Evolutionary conservation across 1,140 invertebrate species (phyloP).

Genomic region (Chironomus striatipennis): DNA sequence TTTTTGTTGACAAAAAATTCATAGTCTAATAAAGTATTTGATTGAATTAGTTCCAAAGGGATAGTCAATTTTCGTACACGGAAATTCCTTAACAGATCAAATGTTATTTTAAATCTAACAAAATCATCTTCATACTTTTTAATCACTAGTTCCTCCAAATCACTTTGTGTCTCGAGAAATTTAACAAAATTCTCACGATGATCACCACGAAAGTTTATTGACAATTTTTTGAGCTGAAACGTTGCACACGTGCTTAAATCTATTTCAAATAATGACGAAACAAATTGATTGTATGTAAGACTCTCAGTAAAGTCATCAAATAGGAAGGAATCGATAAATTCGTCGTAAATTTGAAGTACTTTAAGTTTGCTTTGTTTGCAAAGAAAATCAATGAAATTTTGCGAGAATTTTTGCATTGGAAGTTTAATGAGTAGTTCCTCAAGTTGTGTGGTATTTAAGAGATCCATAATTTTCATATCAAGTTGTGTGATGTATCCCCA

Average conservation of each 20-base stretch:
- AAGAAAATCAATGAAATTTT: not conserved
- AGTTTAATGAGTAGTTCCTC: not conserved
- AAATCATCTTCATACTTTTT: slow-evolving; percentile 10
- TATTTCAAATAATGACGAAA: slow-evolving; percentile 12
- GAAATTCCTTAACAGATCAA: not conserved
- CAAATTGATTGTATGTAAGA: slow-evolving; percentile 12
- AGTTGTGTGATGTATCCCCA: slow-evolving; percentile 17
- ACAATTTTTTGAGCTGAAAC: slow-evolving; percentile 10
- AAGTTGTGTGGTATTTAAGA: not conserved
- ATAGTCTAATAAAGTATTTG: not conserved
- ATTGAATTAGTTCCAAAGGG: not conserved
- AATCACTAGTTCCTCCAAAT: not conserved
- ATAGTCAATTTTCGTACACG: not conserved
- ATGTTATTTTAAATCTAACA: slow-evolving; percentile 12
- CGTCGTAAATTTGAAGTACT: not conserved
- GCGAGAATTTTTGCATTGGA: slow-evolving; percentile 4
- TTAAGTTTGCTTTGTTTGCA: slow-evolving; percentile 8
- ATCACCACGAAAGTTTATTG: slow-evolving; percentile 1
- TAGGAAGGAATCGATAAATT: slow-evolving; percentile 3
- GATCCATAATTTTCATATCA: not conserved
- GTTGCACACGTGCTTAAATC: not conserved
- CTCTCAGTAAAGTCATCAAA: slow-evolving; percentile 8
- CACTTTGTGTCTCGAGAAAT: not conserved
- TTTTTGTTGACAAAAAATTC: not conserved
- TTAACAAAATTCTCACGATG: not conserved